phyloP scores from a whole-genome alignment of 2,113 vertebrate genomes.

The Crotalus horridus region DNA sequence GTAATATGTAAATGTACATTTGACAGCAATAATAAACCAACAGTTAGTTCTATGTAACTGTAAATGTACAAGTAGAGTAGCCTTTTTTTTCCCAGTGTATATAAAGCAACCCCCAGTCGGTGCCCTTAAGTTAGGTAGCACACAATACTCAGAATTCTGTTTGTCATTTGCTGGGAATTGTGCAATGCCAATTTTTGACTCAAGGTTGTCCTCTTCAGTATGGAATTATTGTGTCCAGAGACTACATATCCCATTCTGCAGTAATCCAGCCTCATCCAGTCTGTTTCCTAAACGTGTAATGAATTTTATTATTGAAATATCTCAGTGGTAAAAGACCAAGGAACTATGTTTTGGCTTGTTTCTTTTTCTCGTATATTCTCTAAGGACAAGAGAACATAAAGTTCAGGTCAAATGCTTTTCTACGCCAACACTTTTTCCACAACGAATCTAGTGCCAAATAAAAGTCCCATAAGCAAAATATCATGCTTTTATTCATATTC shows the following conservation, averaged over 20 bases:
- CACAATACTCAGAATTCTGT: no score
- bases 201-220: neutral
- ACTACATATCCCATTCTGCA: conserved; percentile 12
- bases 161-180: no score
- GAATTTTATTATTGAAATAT: neutral
- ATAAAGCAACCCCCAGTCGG: no score
- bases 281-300: conserved; percentile 9
- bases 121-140: no score
- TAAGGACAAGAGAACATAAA: neutral
- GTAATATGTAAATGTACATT: no score
- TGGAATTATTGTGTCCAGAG: neutral
- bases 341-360: neutral
- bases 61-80: no score
- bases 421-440: neutral
- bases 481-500: neutral
- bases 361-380: neutral
- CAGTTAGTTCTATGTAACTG: no score
- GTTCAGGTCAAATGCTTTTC: neutral
- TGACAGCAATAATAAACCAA: no score
- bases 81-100: no score
- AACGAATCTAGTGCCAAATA: neutral
- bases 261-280: conserved; percentile 6
- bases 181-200: neutral
- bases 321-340: neutral
- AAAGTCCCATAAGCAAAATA: neutral